Base-by-base conservation (phyloP, 2,113 vertebrate genomes). In the Cynoglossus semilaevis region DNA sequence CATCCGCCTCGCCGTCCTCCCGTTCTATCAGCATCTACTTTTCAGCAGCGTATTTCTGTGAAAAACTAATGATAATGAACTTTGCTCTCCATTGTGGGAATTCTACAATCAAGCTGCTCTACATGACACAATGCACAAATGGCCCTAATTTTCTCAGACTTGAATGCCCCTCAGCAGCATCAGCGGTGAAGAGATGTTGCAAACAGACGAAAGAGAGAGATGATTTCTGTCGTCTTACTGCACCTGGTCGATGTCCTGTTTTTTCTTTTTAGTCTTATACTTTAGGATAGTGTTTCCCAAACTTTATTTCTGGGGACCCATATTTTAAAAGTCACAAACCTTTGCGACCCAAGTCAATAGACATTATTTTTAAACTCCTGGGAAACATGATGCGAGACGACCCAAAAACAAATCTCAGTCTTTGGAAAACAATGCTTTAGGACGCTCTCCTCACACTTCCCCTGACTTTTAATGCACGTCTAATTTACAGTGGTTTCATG, bases 51-150 rank as follows among this genome's bases (percentile, higher is more conserved):
- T 69, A 63, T 81, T 81, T 82, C 76, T 73, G 65, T 41, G 70
- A 76, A 82, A 82, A 80, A 85, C 69, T 74, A 80, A 88, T 66
- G 80, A 74, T 89, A 83, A 87, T 88, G 81, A 78, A 75, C 81
- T 77, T 45, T 70, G 76, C 76, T 83, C 83, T 78, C 73, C 60
- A 73, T 76, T 85, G 82, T 82, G 77, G 76, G 75, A 83, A 82
- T 85, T 86, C 76, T 70, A 84, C 71, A 84, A 82, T 85, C 80
- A 87, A n/a, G 74, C 72, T 57, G n/a, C 77, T 67, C 78, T 40
- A 63, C 78, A 35, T 76, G 81, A 66, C 77, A 68, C 60, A 6
- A 50, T 51, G 51, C 49, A 15, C 63, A 74, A 79, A 84, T 82
- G 79, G 70, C 74, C 70, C 72, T 80, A 69, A 81, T 85, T 78